A percentile compares a stretch with the other conserved stretches of the same genome.
Evolutionary conservation across 2,113 vertebrate species (phyloP).

Genomic region (Heterotis niloticus): DNA sequence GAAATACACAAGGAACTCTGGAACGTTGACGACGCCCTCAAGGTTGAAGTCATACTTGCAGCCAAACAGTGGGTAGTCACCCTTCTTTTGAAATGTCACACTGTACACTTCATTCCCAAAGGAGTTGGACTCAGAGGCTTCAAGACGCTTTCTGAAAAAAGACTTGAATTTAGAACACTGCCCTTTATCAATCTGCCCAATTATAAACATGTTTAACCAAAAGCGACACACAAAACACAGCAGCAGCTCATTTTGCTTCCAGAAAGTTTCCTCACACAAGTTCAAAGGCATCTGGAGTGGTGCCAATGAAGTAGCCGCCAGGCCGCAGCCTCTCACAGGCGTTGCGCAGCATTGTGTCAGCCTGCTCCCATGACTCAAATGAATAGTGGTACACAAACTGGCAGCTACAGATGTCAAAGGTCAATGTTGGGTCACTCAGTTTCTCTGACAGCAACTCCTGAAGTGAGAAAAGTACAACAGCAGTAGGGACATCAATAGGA

Average conservation of each 20-base stretch:
- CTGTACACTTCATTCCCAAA: conserved; percentile 91
- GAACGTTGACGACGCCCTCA: conserved; percentile 90
- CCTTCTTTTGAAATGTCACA: conserved; percentile 86
- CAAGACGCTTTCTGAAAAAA: conserved; percentile 75
- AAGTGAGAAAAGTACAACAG: conserved; percentile 14
- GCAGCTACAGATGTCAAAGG: conserved; percentile 92
- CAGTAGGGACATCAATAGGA: background rate
- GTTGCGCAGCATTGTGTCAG: conserved; percentile 89
- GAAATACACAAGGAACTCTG: conserved; percentile 96
- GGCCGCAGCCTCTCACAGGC: conserved; percentile 85
- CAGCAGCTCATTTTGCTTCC: background rate
- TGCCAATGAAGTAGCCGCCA: conserved; percentile 96
- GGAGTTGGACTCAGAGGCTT: conserved; percentile 78
- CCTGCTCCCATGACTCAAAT: conserved; percentile 85
- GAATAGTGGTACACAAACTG: conserved; percentile 97
- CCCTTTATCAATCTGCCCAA: background rate
- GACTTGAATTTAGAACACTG: too few relatives aligned
- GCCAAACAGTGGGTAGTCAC: conserved; percentile 84
- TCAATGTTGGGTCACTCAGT: conserved; percentile 64
- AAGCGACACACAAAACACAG: background rate
- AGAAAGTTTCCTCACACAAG: conserved; percentile 73
- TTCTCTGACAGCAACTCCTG: conserved; percentile 80
- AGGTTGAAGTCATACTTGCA: conserved; percentile 95
- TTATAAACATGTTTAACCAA: background rate
- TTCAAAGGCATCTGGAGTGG: conserved; percentile 90